A percentile compares a stretch with the other conserved stretches of the same genome.
These are phyloP conservation scores for Vanessa cardui DNA, from an alignment of 2,888 invertebrate species.

Conservation along the genomic window DNA sequence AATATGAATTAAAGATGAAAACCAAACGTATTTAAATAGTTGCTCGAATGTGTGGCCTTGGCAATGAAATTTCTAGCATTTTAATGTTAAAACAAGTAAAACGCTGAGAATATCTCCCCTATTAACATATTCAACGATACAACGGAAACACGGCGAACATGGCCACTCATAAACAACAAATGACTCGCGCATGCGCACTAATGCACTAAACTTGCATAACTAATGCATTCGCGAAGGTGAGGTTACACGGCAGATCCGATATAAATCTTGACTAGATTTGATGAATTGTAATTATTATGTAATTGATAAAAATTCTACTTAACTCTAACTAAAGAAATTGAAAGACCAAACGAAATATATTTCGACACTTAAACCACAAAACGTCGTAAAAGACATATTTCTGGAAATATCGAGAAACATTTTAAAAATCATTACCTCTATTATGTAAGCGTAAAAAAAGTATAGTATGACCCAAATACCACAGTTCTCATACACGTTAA, in stretches of 20 bases:
- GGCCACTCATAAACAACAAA: slow-evolving; percentile 56
- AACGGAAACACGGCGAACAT: slow-evolving; percentile 51
- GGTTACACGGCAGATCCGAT: slow-evolving; percentile 12
- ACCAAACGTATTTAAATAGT: background rate
- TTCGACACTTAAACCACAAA: too few species aligned
- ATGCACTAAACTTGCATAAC: slow-evolving; percentile 64
- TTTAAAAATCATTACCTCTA: too few species aligned
- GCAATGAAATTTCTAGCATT: background rate
- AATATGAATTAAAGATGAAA: too few species aligned
- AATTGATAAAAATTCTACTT: slow-evolving; percentile 3
- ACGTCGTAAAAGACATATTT: too few species aligned
- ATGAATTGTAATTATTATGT: slow-evolving; percentile 6
- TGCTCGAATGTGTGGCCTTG: background rate
- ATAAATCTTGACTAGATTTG: slow-evolving; percentile 20
- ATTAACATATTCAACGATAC: slow-evolving; percentile 49
- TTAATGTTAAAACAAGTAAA: background rate
- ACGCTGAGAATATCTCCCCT: slow-evolving; percentile 17
- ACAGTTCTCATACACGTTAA: too few species aligned
- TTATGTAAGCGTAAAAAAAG: too few species aligned
- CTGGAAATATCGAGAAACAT: too few species aligned
- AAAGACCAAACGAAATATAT: too few species aligned
- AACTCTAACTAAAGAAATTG: too few species aligned
- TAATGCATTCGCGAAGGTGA: slow-evolving; percentile 68
- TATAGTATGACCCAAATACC: too few species aligned
- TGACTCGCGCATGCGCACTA: slow-evolving; percentile 50